Conservation (phyloP, 2,797 vertebrate genomes). For the Sebastes cheni region DNA sequence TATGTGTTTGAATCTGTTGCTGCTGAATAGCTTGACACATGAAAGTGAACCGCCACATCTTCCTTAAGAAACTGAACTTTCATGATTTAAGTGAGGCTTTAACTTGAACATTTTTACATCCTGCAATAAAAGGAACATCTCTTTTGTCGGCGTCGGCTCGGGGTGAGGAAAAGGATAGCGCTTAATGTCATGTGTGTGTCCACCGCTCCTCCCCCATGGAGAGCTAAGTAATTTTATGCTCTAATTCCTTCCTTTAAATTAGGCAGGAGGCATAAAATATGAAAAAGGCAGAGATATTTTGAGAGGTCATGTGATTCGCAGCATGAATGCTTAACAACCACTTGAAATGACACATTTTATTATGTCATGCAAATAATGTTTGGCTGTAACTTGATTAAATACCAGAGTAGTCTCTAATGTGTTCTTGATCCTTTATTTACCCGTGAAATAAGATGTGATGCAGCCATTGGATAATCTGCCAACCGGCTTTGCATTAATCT, state of each 20-base stretch:
- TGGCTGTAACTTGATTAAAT: slow-evolving; percentile 61
- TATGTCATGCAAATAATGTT: slow-evolving; percentile 68
- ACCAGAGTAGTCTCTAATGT: slow-evolving; percentile 51
- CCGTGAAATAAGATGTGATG: slow-evolving; percentile 72
- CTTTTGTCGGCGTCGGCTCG: slow-evolving; percentile 49
- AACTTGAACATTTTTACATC: slow-evolving; percentile 21
- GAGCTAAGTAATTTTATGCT: slow-evolving; percentile 78
- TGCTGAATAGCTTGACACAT: neutral
- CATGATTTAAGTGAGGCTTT: slow-evolving; percentile 9
- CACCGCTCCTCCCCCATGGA: slow-evolving; percentile 54
- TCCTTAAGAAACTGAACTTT: neutral
- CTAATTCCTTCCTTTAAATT: slow-evolving; percentile 82
- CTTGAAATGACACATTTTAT: slow-evolving; percentile 72
- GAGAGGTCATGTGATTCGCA: slow-evolving; percentile 72
- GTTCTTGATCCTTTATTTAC: slow-evolving; percentile 69
- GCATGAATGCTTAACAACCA: slow-evolving; percentile 75
- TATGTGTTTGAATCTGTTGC: slow-evolving; percentile 17
- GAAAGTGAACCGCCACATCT: neutral
- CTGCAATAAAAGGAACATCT: slow-evolving; percentile 35
- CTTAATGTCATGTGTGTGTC: slow-evolving; percentile 64
- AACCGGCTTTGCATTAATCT: slow-evolving; percentile 55
- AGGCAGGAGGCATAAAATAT: slow-evolving; percentile 82
- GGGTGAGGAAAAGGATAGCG: slow-evolving; percentile 42
- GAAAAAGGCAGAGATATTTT: slow-evolving; percentile 75
- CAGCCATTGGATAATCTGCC: slow-evolving; percentile 62